A percentile compares a stretch with the other conserved stretches of the same genome.
Evolutionary conservation across 2,797 vertebrate genomes (phyloP).

Genomic region (Bovichtus variegatus): DNA sequence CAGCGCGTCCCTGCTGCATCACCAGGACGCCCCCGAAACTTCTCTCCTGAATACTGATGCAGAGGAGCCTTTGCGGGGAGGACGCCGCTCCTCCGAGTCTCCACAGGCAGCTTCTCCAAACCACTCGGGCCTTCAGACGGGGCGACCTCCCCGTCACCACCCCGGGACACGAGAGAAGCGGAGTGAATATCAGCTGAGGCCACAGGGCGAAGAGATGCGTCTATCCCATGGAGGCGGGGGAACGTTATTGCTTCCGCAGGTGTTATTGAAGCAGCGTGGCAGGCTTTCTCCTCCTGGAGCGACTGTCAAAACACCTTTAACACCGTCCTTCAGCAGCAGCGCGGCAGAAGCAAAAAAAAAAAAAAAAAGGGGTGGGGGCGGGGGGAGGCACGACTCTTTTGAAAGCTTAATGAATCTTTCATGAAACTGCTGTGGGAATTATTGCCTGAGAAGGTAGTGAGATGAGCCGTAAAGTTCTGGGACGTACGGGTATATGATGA

Average conservation of each 20-base stretch:
- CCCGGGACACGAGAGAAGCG: neutral
- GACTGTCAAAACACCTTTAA: constrained; percentile 57
- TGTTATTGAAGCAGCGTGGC: constrained; percentile 17
- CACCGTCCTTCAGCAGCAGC: constrained; percentile 36
- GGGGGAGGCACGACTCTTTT: neutral
- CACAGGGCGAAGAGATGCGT: constrained; percentile 11
- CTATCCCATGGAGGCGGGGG: neutral
- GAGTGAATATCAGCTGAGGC: constrained; percentile 14
- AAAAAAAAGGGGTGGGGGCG: neutral
- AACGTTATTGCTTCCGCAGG: constrained; percentile 28
- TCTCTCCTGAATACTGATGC: neutral
- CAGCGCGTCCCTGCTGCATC: neutral
- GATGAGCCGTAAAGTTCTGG: constrained; percentile 27
- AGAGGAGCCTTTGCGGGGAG: neutral
- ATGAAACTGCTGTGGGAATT: constrained; percentile 41
- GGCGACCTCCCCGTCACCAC: neutral
- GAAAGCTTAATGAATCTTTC: constrained; percentile 56
- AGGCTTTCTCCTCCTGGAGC: constrained; percentile 42
- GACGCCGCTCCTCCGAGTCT: neutral
- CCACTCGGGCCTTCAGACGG: neutral
- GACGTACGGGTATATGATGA: neutral
- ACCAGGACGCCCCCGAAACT: neutral
- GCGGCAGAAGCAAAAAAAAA: neutral
- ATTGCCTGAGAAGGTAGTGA: constrained; percentile 18
- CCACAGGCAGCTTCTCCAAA: neutral